A percentile compares a stretch with the other conserved stretches of the same genome.
phyloP scores from a whole-genome alignment of 2,888 invertebrate species.

The Coronaproctus castanopsis region DNA sequence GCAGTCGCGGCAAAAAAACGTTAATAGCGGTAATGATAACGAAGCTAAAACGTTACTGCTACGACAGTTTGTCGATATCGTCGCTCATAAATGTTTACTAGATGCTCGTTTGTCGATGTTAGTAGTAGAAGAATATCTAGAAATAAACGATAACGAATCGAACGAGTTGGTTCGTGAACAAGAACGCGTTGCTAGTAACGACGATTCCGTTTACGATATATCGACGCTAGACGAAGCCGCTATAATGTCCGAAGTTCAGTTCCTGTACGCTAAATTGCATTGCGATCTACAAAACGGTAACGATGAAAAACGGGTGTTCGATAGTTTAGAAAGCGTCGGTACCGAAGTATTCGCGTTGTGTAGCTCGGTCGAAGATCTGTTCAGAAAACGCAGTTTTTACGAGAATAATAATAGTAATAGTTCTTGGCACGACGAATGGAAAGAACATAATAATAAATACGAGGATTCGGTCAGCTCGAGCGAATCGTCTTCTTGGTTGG shows the following conservation, averaged over 20 bases:
- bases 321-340: constrained; percentile 19
- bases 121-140: constrained; percentile 31
- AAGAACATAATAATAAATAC: background rate
- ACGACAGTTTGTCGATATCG: constrained; percentile 45
- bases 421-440: constrained; percentile 7
- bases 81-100: constrained; percentile 52
- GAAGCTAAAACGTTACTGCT: constrained; percentile 29
- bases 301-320: constrained; percentile 19
- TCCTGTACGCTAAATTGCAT: constrained; percentile 20
- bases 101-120: constrained; percentile 53
- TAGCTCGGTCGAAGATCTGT: constrained; percentile 16
- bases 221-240: constrained; percentile 17
- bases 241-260: constrained; percentile 21
- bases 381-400: constrained; percentile 14
- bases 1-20: constrained; percentile 30
- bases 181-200: background rate
- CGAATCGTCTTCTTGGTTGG: constrained; percentile 24
- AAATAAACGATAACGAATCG: background rate
- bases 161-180: background rate
- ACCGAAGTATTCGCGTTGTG: constrained; percentile 19
- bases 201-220: background rate
- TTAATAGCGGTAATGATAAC: constrained; percentile 11
- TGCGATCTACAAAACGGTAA: constrained; percentile 16
- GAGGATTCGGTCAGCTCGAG: constrained; percentile 8
- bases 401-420: constrained; percentile 3